Evolutionary conservation across 2,797 vertebrate genomes (phyloP).

Genomic region (Bothrops alternatus): DNA sequence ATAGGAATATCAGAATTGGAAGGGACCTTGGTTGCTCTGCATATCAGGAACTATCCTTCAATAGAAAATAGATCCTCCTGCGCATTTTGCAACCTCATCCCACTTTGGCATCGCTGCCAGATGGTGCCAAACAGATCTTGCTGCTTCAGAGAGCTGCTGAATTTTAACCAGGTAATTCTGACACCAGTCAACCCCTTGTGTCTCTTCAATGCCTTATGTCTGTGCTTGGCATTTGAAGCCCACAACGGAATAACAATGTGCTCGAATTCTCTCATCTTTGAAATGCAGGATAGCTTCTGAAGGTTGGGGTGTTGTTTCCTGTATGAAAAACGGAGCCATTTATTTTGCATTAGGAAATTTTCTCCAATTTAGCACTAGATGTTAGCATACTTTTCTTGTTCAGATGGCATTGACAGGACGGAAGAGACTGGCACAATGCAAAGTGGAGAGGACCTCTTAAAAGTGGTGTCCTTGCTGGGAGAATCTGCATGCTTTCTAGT

Average conservation of each 20-base stretch:
- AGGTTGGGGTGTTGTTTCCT: neutral
- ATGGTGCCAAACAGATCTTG: constrained; percentile 32
- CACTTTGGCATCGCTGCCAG: constrained; percentile 37
- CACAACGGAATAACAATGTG: constrained; percentile 1
- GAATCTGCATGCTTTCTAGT: neutral
- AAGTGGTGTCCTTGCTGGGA: neutral
- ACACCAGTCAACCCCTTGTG: neutral
- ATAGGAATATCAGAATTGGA: no score
- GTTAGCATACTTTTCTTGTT: neutral
- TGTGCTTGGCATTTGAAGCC: constrained; percentile 1
- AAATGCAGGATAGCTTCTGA: neutral
- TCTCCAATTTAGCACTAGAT: neutral
- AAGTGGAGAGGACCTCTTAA: neutral
- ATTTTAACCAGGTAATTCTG: constrained; percentile 38
- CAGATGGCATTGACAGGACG: neutral
- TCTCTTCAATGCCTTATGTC: neutral
- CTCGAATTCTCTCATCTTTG: constrained; percentile 19
- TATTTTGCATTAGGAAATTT: neutral
- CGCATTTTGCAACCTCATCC: neutral
- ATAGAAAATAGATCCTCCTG: neutral
- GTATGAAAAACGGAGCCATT: neutral
- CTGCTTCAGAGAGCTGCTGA: constrained; percentile 28
- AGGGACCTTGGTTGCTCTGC: neutral
- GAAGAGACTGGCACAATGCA: neutral
- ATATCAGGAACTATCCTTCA: constrained; percentile 23